phyloP scores from a whole-genome alignment of 2,113 vertebrate genomes.

The Xiphorhynchus elegans region DNA sequence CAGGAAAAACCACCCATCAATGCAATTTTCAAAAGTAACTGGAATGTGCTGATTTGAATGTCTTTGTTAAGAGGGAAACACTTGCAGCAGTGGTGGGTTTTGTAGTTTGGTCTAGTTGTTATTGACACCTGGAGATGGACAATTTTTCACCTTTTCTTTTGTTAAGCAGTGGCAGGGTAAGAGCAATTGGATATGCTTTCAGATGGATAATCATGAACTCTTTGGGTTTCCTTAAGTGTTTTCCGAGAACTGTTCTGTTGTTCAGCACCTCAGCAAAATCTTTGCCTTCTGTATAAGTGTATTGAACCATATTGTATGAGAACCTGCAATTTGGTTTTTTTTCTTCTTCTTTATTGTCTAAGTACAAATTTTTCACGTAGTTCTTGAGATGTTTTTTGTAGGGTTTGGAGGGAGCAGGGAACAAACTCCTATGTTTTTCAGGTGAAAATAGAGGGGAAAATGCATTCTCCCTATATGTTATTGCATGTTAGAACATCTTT shows the following conservation, averaged over 20 bases:
- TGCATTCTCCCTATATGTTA: background rate
- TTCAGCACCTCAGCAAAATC: background rate
- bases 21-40: background rate
- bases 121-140: background rate
- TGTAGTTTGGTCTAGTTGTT: background rate
- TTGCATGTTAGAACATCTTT: background rate
- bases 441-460: background rate
- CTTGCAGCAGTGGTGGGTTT: background rate
- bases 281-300: background rate
- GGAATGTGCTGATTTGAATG: background rate
- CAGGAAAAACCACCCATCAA: background rate
- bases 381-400: background rate
- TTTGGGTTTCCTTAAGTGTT: background rate
- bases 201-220: background rate
- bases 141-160: background rate
- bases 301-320: fast-evolving
- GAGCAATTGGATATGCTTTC: background rate
- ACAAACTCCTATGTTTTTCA: background rate
- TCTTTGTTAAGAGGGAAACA: background rate
- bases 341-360: background rate
- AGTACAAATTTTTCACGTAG: background rate
- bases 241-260: background rate
- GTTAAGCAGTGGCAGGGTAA: background rate
- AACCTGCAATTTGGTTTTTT: background rate
- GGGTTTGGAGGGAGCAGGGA: background rate